Conservation (phyloP, 1,140 invertebrate genomes). For the Drosophila triauraria region DNA sequence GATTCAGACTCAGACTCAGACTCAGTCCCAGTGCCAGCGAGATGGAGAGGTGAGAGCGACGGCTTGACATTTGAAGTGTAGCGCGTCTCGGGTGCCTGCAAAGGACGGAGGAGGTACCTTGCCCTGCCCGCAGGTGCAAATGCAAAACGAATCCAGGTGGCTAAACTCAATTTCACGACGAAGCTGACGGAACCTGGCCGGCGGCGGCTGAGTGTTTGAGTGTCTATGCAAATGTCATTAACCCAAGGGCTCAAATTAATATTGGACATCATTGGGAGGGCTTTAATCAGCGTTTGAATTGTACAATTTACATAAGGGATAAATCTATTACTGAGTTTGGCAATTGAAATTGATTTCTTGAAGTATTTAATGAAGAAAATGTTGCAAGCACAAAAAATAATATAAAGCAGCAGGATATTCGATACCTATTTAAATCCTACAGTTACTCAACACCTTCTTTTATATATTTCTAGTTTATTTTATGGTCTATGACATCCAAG, state of each 20-base stretch:
- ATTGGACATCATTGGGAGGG: conserved; percentile 5
- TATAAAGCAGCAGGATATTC: too few species aligned
- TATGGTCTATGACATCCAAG: neutral
- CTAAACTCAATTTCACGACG: conserved; percentile 36
- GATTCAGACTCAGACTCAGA: conserved; percentile 24
- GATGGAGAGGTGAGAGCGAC: conserved; percentile 26
- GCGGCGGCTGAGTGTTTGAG: conserved; percentile 10
- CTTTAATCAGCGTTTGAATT: conserved; percentile 30
- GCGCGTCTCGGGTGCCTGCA: conserved; percentile 20
- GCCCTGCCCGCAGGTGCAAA: conserved; percentile 19
- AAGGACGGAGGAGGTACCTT: neutral
- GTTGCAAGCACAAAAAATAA: neutral
- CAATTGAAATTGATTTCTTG: neutral
- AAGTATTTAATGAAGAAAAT: neutral
- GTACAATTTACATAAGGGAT: neutral
- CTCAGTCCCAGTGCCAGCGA: conserved; percentile 8
- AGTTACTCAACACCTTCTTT: neutral
- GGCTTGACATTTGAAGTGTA: conserved; percentile 58
- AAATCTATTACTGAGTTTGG: conserved; percentile 1
- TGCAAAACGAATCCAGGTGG: conserved; percentile 47
- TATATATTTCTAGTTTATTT: neutral
- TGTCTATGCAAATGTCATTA: conserved; percentile 52
- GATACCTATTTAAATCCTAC: too few species aligned
- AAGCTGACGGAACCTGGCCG: conserved; percentile 17
- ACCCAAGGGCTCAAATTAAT: conserved; percentile 48